Conservation (phyloP, 2,113 vertebrate genomes). For the Bufo gargarizans region DNA sequence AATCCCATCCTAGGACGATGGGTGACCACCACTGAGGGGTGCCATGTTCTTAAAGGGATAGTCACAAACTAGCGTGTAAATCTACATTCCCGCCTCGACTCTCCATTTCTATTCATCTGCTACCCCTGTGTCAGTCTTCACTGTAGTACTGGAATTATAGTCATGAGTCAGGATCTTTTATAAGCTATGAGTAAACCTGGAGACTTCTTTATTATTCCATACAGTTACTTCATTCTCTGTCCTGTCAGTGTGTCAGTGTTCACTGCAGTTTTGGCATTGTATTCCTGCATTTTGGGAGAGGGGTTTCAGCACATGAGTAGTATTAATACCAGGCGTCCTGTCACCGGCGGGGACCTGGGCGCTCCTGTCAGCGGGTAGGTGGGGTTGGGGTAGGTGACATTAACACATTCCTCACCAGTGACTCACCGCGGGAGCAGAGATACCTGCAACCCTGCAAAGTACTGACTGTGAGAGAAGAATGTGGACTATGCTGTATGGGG, state of each 20-base stretch:
- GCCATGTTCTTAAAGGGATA: no score
- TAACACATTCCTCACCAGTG: not conserved
- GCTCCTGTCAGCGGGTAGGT: not conserved
- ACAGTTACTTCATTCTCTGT: not conserved
- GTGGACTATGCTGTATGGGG: slow-evolving; percentile 18
- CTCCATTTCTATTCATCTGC: no score
- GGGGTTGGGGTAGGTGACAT: not conserved
- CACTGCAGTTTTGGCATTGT: not conserved
- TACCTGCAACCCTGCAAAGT: not conserved
- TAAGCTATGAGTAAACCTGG: no score
- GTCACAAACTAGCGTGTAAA: no score
- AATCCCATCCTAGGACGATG: no score
- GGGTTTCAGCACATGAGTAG: not conserved
- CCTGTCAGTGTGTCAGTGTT: not conserved
- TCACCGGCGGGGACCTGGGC: not conserved
- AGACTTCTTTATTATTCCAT: no score
- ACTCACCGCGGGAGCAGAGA: not conserved
- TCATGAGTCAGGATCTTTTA: not conserved
- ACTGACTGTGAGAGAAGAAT: slow-evolving; percentile 15
- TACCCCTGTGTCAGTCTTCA: no score
- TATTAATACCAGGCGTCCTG: not conserved
- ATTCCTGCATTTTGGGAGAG: not conserved
- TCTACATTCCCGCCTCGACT: no score
- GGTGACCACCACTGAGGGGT: no score
- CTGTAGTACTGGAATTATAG: not conserved